Percentiles rank a stretch among this genome's conserved stretches.
These are phyloP conservation scores for Tetragnatha montana DNA, from an alignment of 2,888 invertebrate genomes.

Conservation along the genomic window DNA sequence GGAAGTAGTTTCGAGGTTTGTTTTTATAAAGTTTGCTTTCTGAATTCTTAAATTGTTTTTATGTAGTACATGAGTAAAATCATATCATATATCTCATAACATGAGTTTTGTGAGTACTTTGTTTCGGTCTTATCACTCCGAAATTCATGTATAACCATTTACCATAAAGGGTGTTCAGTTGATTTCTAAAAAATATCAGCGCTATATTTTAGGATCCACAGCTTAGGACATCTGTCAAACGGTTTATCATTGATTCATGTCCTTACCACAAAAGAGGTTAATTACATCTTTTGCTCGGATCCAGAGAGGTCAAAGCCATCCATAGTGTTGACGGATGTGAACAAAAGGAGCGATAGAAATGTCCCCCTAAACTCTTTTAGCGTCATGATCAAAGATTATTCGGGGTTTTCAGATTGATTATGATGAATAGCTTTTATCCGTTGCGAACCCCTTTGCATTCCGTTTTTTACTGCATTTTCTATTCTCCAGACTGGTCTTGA, in stretches of 20 bases:
- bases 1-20: too few relatives aligned
- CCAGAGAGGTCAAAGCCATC: conserved; percentile 13
- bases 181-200: too few relatives aligned
- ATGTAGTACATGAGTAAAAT: too few relatives aligned
- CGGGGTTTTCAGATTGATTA: neutral
- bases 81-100: too few relatives aligned
- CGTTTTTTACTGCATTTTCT: neutral
- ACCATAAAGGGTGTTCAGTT: too few relatives aligned
- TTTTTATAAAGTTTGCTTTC: too few relatives aligned
- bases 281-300: conserved; percentile 5
- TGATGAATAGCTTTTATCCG: conserved; percentile 1
- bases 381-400: neutral
- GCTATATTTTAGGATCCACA: too few relatives aligned
- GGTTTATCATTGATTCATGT: conserved; percentile 39
- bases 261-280: conserved; percentile 15
- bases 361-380: neutral
- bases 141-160: too few relatives aligned
- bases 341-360: neutral
- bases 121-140: too few relatives aligned
- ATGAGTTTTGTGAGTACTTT: too few relatives aligned
- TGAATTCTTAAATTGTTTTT: too few relatives aligned
- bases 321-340: conserved; percentile 3
- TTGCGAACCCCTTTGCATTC: neutral
- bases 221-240: neutral
- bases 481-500: neutral